Evolutionary conservation across 2,888 invertebrate species (phyloP).

Genomic region (Ochlodes sylvanus): DNA sequence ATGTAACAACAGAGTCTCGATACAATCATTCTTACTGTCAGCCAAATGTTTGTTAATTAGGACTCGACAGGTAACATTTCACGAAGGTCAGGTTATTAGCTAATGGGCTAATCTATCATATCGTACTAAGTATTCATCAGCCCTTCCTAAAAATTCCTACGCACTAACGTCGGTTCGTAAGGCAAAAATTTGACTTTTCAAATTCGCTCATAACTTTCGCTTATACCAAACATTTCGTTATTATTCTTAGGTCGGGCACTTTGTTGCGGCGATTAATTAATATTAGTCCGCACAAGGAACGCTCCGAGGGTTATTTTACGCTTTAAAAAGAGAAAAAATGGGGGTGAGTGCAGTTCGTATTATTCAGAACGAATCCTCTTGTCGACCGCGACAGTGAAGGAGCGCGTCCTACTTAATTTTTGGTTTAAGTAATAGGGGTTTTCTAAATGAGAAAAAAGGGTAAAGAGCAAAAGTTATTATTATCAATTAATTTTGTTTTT

Average conservation of each 20-base stretch:
- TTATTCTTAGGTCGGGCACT: conserved; percentile 59
- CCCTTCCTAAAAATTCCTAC: no score
- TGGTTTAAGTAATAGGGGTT: conserved; percentile 28
- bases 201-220: conserved; percentile 42
- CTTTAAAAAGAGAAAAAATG: conserved; percentile 34
- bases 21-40: no score
- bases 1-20: no score
- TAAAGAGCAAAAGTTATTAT: conserved; percentile 22
- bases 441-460: conserved; percentile 21
- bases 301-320: conserved; percentile 44
- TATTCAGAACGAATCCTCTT: conserved; percentile 25
- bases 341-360: conserved; percentile 30
- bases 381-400: conserved; percentile 34
- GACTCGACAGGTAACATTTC: no score
- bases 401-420: conserved; percentile 24
- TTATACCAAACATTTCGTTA: conserved; percentile 47
- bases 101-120: no score
- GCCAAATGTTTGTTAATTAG: no score
- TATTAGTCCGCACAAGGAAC: conserved; percentile 66
- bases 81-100: no score
- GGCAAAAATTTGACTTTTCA: not conserved
- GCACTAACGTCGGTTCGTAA: not conserved
- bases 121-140: no score
- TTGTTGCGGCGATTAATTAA: conserved; percentile 79
- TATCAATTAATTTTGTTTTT: conserved; percentile 27